Conservation (phyloP, 2,113 vertebrate species). For the Apus apus region DNA sequence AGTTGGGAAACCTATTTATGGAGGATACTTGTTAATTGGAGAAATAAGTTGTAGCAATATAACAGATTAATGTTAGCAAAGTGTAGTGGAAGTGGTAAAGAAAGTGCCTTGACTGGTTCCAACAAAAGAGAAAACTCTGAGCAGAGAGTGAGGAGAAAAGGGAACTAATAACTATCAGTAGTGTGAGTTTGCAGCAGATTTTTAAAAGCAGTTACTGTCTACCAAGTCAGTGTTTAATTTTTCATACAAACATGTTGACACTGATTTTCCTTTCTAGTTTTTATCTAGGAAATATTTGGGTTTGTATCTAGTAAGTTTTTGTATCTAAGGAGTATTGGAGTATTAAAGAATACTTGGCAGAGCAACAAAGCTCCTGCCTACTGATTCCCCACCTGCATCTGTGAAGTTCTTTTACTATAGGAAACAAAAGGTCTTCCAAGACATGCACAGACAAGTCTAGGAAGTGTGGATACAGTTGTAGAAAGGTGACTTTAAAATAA, state of each 20-base stretch:
- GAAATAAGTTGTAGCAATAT: neutral
- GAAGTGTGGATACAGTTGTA: neutral
- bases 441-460: neutral
- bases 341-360: neutral
- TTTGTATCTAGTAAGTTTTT: neutral
- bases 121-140: constrained; percentile 1
- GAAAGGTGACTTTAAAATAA: neutral
- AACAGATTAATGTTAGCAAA: neutral
- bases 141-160: neutral
- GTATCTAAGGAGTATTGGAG: neutral
- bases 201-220: constrained; percentile 14
- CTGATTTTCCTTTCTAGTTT: constrained; percentile 16
- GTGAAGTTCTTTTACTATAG: neutral
- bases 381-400: neutral
- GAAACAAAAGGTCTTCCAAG: neutral
- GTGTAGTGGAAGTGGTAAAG: neutral
- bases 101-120: constrained; percentile 69
- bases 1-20: neutral
- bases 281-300: neutral
- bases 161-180: neutral
- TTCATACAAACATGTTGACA: neutral
- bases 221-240: constrained; percentile 2
- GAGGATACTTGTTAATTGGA: neutral
- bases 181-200: constrained; percentile 13
- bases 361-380: neutral